Evolutionary conservation across 2,888 invertebrate genomes (phyloP), one percentile per base, ranked within the genome.

Genomic region (Phengaris alcon): DNA sequence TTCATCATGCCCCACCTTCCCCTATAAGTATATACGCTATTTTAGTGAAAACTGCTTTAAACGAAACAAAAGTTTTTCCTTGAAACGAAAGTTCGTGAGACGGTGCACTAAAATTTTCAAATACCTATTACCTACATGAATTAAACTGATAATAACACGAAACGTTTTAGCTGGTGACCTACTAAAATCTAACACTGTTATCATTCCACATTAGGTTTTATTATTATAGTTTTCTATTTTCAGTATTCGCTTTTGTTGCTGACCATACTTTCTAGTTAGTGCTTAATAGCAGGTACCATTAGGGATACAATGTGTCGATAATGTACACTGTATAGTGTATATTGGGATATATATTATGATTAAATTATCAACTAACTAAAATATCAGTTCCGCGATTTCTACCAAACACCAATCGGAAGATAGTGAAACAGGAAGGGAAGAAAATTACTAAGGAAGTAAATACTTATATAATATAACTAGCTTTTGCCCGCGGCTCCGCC

Each of bases 221-320:
- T 57, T 9, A n/a, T 7, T 51, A 51, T 7, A 57, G 15, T 15
- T 57, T n/a, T 9, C 2, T 35, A 35, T 35, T 35, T 35, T 35
- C 35, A 22, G 22, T 22, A 35, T 35, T 57, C 57, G 9, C 57
- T 64, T 64, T 12, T 64, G 35, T 44, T 64, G 64, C 35, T 44
- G 35, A 59, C 22, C 9, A 10, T 59, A 59, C 59, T 10, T 22
- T 59, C 52, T 35, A 59, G 59, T 35, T 22, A 22, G 22, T 59
- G 22, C 59, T 52, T 59, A 59, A 59, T 59, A 10, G 59, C 59
- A 59, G 59, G 59, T 10, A 10, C 22, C 59, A 59, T 59, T 59
- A 59, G 59, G 59, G 10, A 59, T 35, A 59, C 59, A 59, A 59
- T 59, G 7, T 59, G 10, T 22, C 22, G 5, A 59, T 59, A 59